Conservation (phyloP, 53 echinoderm and acorn worm species). For the Luidia sarsii region DNA sequence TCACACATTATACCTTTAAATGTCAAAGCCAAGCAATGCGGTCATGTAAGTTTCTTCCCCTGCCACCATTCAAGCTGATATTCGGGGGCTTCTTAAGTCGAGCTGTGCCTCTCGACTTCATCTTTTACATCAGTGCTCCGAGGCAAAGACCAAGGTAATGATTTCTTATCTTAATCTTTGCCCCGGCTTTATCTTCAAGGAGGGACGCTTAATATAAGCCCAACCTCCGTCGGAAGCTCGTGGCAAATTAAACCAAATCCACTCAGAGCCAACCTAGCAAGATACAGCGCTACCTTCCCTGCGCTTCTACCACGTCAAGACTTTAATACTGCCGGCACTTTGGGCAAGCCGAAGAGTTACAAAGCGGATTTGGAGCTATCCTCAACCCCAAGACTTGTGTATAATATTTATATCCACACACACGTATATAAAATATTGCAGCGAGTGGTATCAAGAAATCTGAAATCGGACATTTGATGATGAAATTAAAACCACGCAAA, state of each 20-base stretch:
- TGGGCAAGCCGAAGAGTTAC: not conserved
- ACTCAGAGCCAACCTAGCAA: not conserved
- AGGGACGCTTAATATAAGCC: conserved; percentile 48
- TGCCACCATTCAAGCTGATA: no score
- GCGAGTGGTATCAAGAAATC: no score
- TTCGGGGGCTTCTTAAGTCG: no score
- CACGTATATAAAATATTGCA: no score
- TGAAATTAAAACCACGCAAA: no score
- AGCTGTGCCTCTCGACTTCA: not conserved
- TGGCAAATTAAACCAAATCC: conserved; percentile 52
- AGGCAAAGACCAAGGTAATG: conserved; percentile 55
- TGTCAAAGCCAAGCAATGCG: no score
- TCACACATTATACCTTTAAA: no score
- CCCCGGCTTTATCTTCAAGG: conserved; percentile 33
- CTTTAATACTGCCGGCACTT: conserved; percentile 6
- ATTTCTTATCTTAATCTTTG: conserved; percentile 59
- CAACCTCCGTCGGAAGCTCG: conserved; percentile 34
- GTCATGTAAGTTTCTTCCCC: no score
- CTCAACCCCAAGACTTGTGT: not conserved
- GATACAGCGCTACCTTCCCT: not conserved
- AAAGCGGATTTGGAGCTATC: no score
- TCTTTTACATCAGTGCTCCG: conserved; percentile 44
- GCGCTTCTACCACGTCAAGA: not conserved
- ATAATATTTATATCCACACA: no score
- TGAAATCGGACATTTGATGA: no score